Base-by-base conservation (phyloP, 2,888 invertebrate genomes). In the Pristionchus mayeri region DNA sequence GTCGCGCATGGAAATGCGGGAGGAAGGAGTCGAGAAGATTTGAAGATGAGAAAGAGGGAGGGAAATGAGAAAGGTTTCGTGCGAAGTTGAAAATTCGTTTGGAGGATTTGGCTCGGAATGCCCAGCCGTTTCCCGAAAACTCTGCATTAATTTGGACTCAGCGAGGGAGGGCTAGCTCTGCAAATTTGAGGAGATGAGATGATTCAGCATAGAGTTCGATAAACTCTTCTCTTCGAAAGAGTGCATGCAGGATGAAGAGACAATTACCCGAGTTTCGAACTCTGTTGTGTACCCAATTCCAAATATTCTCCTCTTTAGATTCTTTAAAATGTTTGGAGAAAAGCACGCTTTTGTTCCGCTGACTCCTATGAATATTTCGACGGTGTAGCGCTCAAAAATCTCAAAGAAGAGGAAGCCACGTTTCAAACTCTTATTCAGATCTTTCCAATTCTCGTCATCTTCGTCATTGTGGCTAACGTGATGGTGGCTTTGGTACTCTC, bases 381-480 rank as follows among this genome's bases (percentile, higher is more conserved):
- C n/a, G n/a, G n/a, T n/a, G n/a, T n/a, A n/a, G n/a, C n/a, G n/a
- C n/a, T n/a, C n/a, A n/a, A n/a, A n/a, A n/a, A n/a, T n/a, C n/a
- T n/a, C n/a, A n/a, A n/a, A n/a, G n/a, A n/a, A n/a, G n/a, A n/a
- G n/a, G n/a, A n/a, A n/a, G n/a, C n/a, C n/a, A n/a, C n/a, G n/a
- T n/a, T n/a, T n/a, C n/a, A n/a, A n/a, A n/a, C n/a, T n/a, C n/a
- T 48, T 13, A 85, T 90, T 79, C 85, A 91, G 91, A 89, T 93
- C 44, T 93, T 92, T 76, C 93, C 97, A 0, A 95, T 96, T 91
- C 95, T 98, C 54, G 95, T 97, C 21, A 95, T 97, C 37, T 95
- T 97, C 44, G 97, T 97, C 0, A 95, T 96, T n/a, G 95, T 97
- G 3, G 96, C 97, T 75, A 98, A 98, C 94, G 96, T 97, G 0